phyloP scores from a whole-genome alignment of 2,113 vertebrate species.

The Candoia aspera region DNA sequence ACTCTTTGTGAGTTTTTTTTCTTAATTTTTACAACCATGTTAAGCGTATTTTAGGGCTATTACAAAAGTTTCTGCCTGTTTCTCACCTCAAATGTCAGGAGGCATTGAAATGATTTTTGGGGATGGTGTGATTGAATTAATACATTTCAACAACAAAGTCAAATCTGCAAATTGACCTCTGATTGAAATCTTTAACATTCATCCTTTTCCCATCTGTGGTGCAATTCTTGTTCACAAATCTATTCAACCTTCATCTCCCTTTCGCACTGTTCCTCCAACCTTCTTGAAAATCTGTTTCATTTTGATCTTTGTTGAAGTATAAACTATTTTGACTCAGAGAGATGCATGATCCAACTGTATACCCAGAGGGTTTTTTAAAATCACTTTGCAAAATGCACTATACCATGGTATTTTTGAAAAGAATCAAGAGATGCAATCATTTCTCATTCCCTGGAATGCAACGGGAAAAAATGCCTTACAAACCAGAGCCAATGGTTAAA shows the following conservation, averaged over 20 bases:
- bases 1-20: not conserved
- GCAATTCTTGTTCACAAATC: not conserved
- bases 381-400: not conserved
- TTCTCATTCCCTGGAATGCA: conserved; percentile 7
- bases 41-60: not conserved
- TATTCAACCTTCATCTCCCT: not conserved
- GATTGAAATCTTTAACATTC: not conserved
- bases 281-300: not conserved
- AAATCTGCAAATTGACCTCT: not conserved
- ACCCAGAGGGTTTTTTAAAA: conserved; percentile 40
- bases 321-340: not conserved
- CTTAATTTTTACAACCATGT: not conserved
- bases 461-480: conserved; percentile 11
- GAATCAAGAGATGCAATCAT: conserved; percentile 19
- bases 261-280: not conserved
- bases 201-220: not conserved
- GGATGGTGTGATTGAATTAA: not conserved
- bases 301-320: not conserved
- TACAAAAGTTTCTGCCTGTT: not conserved
- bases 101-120: not conserved
- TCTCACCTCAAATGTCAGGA: not conserved
- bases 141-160: not conserved
- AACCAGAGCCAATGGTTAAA: conserved; percentile 17
- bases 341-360: not conserved
- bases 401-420: conserved; percentile 14